These are phyloP conservation scores for Nestor notabilis DNA, from an alignment of 2,113 vertebrate genomes.

Conservation along the genomic window DNA sequence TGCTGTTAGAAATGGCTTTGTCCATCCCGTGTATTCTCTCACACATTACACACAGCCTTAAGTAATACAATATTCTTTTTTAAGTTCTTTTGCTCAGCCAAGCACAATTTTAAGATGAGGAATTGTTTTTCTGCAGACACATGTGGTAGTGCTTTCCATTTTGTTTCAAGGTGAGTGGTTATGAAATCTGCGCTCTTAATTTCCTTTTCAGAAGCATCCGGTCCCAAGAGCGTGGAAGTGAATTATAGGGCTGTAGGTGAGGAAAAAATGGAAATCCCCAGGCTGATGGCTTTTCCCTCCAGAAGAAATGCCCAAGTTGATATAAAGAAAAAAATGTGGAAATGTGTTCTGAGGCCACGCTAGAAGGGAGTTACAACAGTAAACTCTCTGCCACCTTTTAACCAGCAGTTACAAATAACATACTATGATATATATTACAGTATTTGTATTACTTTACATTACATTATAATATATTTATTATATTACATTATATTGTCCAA, in stretches of 20 bases:
- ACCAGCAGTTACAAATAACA: neutral
- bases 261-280: conserved; percentile 24
- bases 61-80: neutral
- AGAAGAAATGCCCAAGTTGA: neutral
- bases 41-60: neutral
- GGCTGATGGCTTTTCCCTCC: neutral
- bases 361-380: neutral
- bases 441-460: neutral
- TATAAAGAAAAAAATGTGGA: neutral
- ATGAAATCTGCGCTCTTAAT: conserved; percentile 49
- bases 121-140: conserved; percentile 15
- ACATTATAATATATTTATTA: neutral
- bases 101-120: conserved; percentile 33
- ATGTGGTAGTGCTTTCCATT: neutral
- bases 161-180: conserved; percentile 49
- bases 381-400: neutral
- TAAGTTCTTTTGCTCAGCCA: conserved; percentile 22
- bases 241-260: conserved; percentile 37
- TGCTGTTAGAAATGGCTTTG: neutral
- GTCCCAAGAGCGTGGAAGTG: conserved; percentile 30
- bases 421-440: neutral
- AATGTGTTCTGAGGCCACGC: neutral
- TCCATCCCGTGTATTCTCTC: neutral
- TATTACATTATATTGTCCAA: neutral
- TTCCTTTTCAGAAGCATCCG: conserved; percentile 36